Base-by-base conservation (phyloP, 1,140 invertebrate genomes). In the Saxidomus purpurata region DNA sequence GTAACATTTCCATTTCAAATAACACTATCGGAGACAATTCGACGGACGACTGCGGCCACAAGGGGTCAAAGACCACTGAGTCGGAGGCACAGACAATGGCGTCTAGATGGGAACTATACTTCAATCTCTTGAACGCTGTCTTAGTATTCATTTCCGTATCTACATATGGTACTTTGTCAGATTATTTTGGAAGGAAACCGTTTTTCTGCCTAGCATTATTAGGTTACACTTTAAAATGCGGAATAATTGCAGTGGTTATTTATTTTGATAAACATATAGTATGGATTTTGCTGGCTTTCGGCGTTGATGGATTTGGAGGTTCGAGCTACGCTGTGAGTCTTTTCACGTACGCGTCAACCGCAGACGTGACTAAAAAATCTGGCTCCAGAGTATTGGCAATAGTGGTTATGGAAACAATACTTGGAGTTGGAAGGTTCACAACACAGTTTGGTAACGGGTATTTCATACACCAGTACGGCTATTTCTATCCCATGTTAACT, bases 391-490 rank as follows among this genome's bases (percentile, higher is more conserved):
- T 82, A 22, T 40, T 63, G 8, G 36, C 28, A 22, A 36, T 82
- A 8, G 59, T 38, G 2, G 11, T 82, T 0, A 63, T 63, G 55
- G 80, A 82, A 67, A 82, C 38, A 0, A 15, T 82, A 36, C 38
- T 40, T 19, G 80, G 80, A 43, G 11, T 82, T n/a, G 80, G 80
- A 25, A 63, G 22, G 34, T 8, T 82, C 15, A 34, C 80, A 1
- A 63, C 55, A 1, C 28, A 82, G 38, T 63, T 63, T 25, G 80
- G 55, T n/a, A 82, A 82, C 59, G 80, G 80, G 40, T 82, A 82
- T 82, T 82, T 82, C 6, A 82, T 82, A 63, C 80, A 82, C n/a
- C n/a, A 28, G 19, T 63, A 61, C 36, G 80, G 80, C 15, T 82
- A 61, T 40, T 43, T 82, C 31, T 82, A 82, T 38, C 55, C 80